A percentile compares a stretch with the other conserved stretches of the same genome.
phyloP scores from a whole-genome alignment of 1,140 invertebrate species.

The Caligus rogercresseyi region DNA sequence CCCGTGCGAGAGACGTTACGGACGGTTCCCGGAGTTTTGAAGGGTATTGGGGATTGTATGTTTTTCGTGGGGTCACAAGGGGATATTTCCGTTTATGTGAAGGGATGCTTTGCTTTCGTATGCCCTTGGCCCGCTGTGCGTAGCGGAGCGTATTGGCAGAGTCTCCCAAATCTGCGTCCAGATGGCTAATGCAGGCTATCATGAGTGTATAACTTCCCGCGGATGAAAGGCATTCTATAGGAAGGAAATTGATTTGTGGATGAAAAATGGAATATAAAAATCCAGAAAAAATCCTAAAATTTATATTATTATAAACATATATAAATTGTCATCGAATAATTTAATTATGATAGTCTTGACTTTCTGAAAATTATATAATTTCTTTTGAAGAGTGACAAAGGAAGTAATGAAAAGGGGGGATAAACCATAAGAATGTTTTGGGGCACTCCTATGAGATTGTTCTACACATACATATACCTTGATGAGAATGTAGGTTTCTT shows the following conservation, averaged over 20 bases:
- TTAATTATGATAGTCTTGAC: no score
- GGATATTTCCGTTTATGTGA: neutral
- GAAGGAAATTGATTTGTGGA: no score
- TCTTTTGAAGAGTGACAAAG: no score
- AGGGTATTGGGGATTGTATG: neutral
- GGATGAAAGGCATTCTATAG: neutral
- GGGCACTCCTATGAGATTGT: no score
- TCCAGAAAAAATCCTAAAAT: constrained; percentile 2
- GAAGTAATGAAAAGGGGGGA: no score
- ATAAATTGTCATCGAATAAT: no score
- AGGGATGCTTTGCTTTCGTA: neutral
- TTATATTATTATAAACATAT: neutral
- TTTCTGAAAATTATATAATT: no score
- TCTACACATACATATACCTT: no score
- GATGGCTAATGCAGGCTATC: constrained; percentile 17
- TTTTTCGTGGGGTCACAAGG: neutral
- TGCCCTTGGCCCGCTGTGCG: constrained; percentile 5
- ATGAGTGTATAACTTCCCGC: neutral
- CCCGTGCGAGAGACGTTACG: neutral
- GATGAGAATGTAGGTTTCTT: no score
- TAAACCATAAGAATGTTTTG: no score
- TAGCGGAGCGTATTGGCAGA: constrained; percentile 13
- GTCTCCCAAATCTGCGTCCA: constrained; percentile 1
- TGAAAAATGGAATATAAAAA: neutral
- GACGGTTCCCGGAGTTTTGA: neutral